These are phyloP conservation scores for Thymelicus lineola DNA, from an alignment of 2,888 invertebrate species.

Conservation along the genomic window DNA sequence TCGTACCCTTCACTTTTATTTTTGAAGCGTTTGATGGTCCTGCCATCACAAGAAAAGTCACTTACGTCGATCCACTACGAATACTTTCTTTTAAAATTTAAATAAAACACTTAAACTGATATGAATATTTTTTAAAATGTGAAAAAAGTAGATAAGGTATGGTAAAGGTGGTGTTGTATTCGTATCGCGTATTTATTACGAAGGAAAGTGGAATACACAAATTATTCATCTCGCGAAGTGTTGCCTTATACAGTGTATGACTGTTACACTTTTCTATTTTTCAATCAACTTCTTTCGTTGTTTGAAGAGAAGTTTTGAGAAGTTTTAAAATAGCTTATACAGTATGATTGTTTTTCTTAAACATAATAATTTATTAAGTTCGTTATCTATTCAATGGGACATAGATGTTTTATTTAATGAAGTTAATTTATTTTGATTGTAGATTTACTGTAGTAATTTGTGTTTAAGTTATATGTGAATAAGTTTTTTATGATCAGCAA, in stretches of 20 bases:
- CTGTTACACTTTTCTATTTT: constrained; percentile 18
- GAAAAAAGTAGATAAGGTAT: constrained; percentile 10
- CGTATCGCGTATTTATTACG: constrained; percentile 27
- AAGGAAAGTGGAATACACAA: constrained; percentile 31
- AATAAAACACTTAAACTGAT: constrained; percentile 3
- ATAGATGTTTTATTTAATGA: neutral
- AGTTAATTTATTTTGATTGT: neutral
- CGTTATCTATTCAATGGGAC: neutral
- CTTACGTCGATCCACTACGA: neutral
- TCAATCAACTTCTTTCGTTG: constrained; percentile 11
- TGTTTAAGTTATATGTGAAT: neutral
- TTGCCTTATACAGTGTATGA: neutral
- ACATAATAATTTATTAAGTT: neutral
- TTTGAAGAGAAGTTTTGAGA: neutral
- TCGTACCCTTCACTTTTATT: constrained; percentile 62
- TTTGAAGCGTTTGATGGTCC: constrained; percentile 42
- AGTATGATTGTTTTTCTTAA: neutral
- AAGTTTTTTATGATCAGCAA: neutral
- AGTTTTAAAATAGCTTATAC: neutral
- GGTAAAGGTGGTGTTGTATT: constrained; percentile 5
- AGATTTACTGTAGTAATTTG: too few species aligned
- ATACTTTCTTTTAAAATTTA: constrained; percentile 6
- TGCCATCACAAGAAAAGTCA: constrained; percentile 37
- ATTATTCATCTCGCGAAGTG: constrained; percentile 19
- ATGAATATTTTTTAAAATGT: neutral